Evolutionary conservation across 2,888 invertebrate species (phyloP), one percentile per base, ranked within the genome.

Genomic region (Epinotia nisella): DNA sequence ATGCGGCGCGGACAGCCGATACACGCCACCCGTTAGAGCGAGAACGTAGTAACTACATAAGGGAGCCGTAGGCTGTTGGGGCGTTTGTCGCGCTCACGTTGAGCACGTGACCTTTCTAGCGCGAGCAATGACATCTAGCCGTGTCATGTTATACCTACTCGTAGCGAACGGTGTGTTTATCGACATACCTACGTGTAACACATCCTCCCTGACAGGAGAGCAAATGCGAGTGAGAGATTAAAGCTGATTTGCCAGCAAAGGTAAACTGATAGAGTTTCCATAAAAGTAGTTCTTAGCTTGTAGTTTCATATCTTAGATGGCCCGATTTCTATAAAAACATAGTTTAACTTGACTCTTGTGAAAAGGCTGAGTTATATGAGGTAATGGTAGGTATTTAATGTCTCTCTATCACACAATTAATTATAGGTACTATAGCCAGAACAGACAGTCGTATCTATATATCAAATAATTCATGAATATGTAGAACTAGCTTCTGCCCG

Each of bases 1-100:
- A 93, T 92, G 93, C 92, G 92, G 91, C 88, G 70, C 74, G 65
- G 71, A 70, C 59, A 41, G 61, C 55, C 56, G 58, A 67, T 66
- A 66, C 56, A 72, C 45, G 67, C 67, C 29, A 29, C 24, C 66
- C 7, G 17, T 21, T 35, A 24, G 35, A 35, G 15, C n/a, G 1
- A 7, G 15, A 41, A 66, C 9, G 21, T 5, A 10, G n/a, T 66
- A 66, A 66, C 66, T 56, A 55, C 66, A n/a, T 9, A 41, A 19
- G 21, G 10, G 13, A 39, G n/a, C n/a, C 10, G n/a, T 24, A 41
- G 17, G 15, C 39, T 11, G 55, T 66, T 56, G 41, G 21, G 35
- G n/a, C 41, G n/a, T 41, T 66, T 66, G 3, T 39, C 4, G 9
- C 9, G 9, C 13, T 55, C 10, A 39, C 9, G 3, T 10, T 24